A percentile compares a stretch with the other conserved stretches of the same genome.
These are phyloP conservation scores for Zaprionus vittiger DNA, from an alignment of 1,140 invertebrate genomes.

Conservation along the genomic window DNA sequence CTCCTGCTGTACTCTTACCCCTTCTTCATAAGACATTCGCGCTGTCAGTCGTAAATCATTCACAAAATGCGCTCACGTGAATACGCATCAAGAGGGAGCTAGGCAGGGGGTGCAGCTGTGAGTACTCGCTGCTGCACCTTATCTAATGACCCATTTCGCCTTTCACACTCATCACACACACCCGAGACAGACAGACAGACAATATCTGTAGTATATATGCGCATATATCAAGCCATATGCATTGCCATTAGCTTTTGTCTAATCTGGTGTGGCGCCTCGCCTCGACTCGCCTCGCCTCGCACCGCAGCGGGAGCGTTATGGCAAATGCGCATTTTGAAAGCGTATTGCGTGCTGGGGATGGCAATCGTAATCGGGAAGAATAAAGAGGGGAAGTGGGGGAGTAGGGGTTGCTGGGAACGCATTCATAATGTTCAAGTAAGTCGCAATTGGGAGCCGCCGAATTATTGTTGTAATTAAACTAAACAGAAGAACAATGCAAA, in stretches of 20 bases:
- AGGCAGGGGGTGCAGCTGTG: not conserved
- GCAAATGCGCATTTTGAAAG: constrained; percentile 60
- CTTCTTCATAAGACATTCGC: constrained; percentile 53
- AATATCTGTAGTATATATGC: constrained; percentile 12
- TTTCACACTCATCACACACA: constrained; percentile 33
- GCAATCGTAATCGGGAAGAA: not conserved
- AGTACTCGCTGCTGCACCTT: constrained; percentile 16
- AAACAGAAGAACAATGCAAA: constrained; percentile 58
- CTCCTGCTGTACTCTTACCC: not conserved
- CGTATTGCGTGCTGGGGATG: constrained; percentile 50
- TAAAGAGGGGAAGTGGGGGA: not conserved
- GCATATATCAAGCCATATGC: constrained; percentile 41
- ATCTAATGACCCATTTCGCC: constrained; percentile 53
- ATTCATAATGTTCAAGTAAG: constrained; percentile 35
- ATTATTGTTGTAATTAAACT: constrained; percentile 51
- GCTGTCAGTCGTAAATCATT: constrained; percentile 71
- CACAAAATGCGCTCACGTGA: constrained; percentile 67
- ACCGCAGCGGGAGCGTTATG: constrained; percentile 3
- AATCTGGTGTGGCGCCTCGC: constrained; percentile 45
- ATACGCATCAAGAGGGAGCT: constrained; percentile 12
- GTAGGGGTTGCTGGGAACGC: constrained; percentile 5
- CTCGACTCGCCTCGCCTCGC: not conserved
- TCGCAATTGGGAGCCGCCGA: constrained; percentile 43
- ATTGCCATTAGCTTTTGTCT: constrained; percentile 61
- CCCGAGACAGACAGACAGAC: not conserved